Evolutionary conservation across 2,797 vertebrate genomes (phyloP), one percentile per base, ranked within the genome.

Genomic region (Enteromius unitaeniatus): DNA sequence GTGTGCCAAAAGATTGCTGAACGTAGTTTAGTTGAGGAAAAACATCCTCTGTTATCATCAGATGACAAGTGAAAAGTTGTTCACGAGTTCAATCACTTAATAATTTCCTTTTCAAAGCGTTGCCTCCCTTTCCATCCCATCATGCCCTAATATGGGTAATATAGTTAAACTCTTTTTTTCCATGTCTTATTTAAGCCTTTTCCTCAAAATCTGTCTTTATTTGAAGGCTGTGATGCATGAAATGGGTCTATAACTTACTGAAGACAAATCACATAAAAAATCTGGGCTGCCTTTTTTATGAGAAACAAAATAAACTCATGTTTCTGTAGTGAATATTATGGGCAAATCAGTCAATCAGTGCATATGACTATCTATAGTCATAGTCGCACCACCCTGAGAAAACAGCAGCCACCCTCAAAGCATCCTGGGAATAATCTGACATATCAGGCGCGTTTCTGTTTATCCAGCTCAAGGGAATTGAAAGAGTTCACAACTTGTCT

Each of bases 91-190:
- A 84, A 47, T 78, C 75, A 78, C 82, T 78, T 78, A 64, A 78
- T 84, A 67, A 51, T 84, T 78, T 84, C 65, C 82, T 62, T n/a
- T 83, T 78, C 51, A 23, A 84, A 78, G 37, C 11, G 1, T 47
- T 40, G 70, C 74, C 82, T 84, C 75, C 42, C 65, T 31, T 78
- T 78, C 28, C 40, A 72, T 70, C 51, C 65, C 65, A 70, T 15
- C 17, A 28, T 84, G 82, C 40, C 75, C 75, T 70, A 84, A 84
- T 84, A 84, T 70, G 82, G 82, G 14, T 72, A 72, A 84, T 78
- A 64, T 69, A 70, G 37, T 84, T 84, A 84, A 70, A 84, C 28
- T 60, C 42, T 81, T 84, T 84, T 60, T 49, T 64, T 37, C 8
- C 37, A 31, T 62, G 75, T 72, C 75, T 26, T 72, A 31, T 47